Conservation (phyloP, 2,888 invertebrate species). For the Lochmaea capreae region DNA sequence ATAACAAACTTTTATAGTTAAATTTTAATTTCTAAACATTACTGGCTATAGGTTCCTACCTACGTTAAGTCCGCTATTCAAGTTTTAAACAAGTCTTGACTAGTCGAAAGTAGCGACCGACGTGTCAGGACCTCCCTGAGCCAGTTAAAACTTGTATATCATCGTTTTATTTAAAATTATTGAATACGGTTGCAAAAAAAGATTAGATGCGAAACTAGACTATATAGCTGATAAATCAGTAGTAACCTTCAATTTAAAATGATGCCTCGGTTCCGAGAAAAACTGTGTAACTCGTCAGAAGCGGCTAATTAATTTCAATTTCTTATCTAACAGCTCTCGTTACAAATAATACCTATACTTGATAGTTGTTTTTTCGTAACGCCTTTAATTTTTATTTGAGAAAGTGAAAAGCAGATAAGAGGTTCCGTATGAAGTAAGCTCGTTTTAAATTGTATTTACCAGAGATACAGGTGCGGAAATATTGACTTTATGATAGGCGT, state of each 20-base stretch:
- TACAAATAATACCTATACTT: no score
- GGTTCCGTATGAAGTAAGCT: slow-evolving; percentile 11
- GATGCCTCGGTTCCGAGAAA: neutral
- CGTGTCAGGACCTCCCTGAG: no score
- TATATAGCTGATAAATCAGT: neutral
- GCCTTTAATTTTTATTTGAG: slow-evolving; percentile 25
- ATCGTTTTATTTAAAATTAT: no score
- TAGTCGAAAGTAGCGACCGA: no score
- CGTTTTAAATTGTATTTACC: slow-evolving; percentile 29
- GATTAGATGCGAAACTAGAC: neutral
- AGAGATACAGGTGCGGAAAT: slow-evolving; percentile 11
- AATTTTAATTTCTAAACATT: no score
- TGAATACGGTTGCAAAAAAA: no score
- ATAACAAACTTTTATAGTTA: neutral
- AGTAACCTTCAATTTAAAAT: neutral
- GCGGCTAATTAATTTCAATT: neutral
- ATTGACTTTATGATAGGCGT: slow-evolving; percentile 19
- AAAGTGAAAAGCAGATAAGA: slow-evolving; percentile 27
- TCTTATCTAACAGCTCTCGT: neutral
- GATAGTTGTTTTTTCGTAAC: slow-evolving; percentile 14
- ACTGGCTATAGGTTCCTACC: no score
- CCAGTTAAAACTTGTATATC: no score
- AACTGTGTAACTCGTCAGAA: neutral
- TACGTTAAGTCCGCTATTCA: no score
- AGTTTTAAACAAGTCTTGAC: no score